A percentile compares a stretch with the other conserved stretches of the same genome.
phyloP scores from a whole-genome alignment of 2,797 vertebrate species.

The Fistularia commersonii region DNA sequence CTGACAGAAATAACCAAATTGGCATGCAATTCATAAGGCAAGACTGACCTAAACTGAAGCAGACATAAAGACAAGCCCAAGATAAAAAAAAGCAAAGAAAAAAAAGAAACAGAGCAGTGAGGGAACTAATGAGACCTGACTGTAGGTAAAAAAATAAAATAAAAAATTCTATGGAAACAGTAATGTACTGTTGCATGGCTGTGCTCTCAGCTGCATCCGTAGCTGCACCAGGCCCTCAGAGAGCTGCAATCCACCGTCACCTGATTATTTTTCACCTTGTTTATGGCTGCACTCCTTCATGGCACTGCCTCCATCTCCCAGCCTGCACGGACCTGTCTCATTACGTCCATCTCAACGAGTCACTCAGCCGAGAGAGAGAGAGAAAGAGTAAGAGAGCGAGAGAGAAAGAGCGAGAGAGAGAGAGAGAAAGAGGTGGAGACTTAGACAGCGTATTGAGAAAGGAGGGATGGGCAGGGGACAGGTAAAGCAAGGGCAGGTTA shows the following conservation, averaged over 20 bases:
- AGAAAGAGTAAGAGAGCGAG: background rate
- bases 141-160: slow-evolving; percentile 38
- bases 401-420: no score
- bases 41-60: slow-evolving; percentile 26
- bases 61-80: slow-evolving; percentile 27
- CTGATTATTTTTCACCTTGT: slow-evolving; percentile 75
- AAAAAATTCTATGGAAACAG: slow-evolving; percentile 41
- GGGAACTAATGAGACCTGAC: slow-evolving; percentile 45
- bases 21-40: slow-evolving; percentile 16
- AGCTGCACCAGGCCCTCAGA: slow-evolving; percentile 53
- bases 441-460: background rate
- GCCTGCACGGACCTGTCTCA: slow-evolving; percentile 66
- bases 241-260: slow-evolving; percentile 52
- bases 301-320: slow-evolving; percentile 49
- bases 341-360: slow-evolving; percentile 65
- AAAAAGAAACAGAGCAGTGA: slow-evolving; percentile 21
- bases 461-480: slow-evolving; percentile 21
- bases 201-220: slow-evolving; percentile 8
- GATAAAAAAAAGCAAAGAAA: slow-evolving; percentile 7
- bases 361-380: slow-evolving; percentile 50
- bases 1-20: slow-evolving; percentile 32
- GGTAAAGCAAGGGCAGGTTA: slow-evolving; percentile 65
- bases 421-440: background rate
- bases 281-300: slow-evolving; percentile 57
- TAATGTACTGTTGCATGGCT: slow-evolving; percentile 44